Conservation (phyloP, 2,797 vertebrate genomes). For the Margarornis squamiger region DNA sequence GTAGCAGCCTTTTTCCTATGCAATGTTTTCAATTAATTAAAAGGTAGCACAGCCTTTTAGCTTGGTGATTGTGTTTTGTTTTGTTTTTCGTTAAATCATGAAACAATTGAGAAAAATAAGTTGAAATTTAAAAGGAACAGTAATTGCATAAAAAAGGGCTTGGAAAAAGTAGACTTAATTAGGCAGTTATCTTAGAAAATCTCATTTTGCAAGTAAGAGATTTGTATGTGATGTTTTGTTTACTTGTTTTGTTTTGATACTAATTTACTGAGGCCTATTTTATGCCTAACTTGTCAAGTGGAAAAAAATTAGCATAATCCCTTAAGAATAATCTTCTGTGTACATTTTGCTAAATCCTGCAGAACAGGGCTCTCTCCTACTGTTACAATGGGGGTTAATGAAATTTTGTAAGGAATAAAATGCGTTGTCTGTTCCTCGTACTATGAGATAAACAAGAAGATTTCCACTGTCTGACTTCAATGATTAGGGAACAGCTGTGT, state of each 20-base stretch:
- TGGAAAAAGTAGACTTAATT: not conserved
- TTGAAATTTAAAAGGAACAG: not conserved
- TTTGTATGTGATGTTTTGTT: not conserved
- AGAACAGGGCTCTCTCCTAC: not conserved
- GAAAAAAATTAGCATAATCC: constrained; percentile 22
- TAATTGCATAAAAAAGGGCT: not conserved
- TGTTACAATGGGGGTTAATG: not conserved
- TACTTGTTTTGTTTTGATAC: constrained; percentile 2
- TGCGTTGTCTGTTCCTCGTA: not conserved
- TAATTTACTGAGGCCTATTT: constrained; percentile 22
- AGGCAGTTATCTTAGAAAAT: not conserved
- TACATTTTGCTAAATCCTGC: constrained; percentile 17
- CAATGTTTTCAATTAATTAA: not conserved
- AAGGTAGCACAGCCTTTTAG: not conserved
- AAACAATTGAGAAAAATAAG: not conserved
- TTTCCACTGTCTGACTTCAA: not conserved
- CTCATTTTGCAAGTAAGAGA: not conserved
- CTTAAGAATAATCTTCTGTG: not conserved
- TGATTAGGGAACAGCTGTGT: not conserved
- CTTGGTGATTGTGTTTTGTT: not conserved
- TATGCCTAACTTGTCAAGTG: constrained; percentile 31
- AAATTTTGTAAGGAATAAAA: not conserved
- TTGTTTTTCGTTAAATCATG: not conserved
- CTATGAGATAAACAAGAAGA: not conserved
- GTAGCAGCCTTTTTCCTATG: not conserved